These are phyloP conservation scores for Platycheirus rosarum DNA, from an alignment of 2,888 invertebrate genomes.

Conservation along the genomic window DNA sequence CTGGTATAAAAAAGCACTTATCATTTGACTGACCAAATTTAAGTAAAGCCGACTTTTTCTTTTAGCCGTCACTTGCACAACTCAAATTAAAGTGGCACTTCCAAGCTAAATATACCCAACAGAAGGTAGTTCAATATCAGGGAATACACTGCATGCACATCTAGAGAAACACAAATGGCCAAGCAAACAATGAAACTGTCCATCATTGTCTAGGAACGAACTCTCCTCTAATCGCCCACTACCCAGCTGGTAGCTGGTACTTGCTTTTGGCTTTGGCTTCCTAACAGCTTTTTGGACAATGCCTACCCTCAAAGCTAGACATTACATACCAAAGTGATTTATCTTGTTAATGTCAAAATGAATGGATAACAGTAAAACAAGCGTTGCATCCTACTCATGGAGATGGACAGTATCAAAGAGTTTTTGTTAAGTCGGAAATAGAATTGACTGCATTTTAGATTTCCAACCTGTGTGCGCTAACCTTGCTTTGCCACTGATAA, in stretches of 20 bases:
- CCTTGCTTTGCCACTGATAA: conserved; percentile 36
- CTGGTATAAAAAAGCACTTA: neutral
- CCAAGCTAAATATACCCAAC: no score
- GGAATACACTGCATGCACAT: neutral
- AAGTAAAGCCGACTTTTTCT: neutral
- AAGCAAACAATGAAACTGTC: conserved; percentile 34
- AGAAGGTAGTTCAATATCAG: conserved; percentile 24
- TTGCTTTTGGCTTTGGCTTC: no score
- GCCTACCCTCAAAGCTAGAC: conserved; percentile 12
- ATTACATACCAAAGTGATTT: conserved; percentile 48
- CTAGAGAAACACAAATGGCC: conserved; percentile 5
- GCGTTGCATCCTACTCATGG: conserved; percentile 39
- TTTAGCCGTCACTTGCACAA: neutral
- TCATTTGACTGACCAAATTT: neutral
- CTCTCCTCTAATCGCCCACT: conserved; percentile 4
- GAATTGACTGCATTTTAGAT: conserved; percentile 63
- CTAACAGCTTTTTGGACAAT: conserved; percentile 3
- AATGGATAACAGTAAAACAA: conserved; percentile 40
- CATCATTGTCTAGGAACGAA: conserved; percentile 30
- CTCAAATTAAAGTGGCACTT: neutral
- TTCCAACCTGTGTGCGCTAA: conserved; percentile 24
- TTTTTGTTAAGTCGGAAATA: conserved; percentile 50
- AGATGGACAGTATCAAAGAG: conserved; percentile 43
- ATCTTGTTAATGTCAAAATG: conserved; percentile 61
- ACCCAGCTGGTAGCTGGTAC: conserved; percentile 11